Conservation (phyloP, 2,113 vertebrate genomes). For the Pituophis catenifer region DNA sequence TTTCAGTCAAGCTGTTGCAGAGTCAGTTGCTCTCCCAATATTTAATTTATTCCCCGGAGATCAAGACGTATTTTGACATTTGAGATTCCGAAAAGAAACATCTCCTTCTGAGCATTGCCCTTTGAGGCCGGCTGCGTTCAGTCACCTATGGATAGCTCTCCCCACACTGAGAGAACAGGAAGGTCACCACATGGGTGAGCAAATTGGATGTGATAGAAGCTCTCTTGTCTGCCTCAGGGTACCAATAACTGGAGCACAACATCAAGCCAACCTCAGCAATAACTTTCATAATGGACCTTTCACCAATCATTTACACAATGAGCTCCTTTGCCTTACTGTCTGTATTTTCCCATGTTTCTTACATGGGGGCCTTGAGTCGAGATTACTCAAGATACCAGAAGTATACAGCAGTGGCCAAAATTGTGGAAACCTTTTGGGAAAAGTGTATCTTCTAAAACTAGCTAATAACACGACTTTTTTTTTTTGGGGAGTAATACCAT, state of each 20-base stretch:
- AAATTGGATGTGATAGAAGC: constrained; percentile 32
- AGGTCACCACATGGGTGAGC: constrained; percentile 3
- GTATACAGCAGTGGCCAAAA: too few species aligned
- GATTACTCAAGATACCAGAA: background rate
- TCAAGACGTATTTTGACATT: rapidly evolving
- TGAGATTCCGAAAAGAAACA: background rate
- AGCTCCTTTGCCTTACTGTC: background rate
- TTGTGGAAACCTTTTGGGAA: too few species aligned
- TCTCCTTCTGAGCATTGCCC: background rate
- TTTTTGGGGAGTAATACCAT: too few species aligned
- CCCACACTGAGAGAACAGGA: background rate
- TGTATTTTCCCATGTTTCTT: background rate
- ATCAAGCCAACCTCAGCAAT: background rate
- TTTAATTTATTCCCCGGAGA: background rate
- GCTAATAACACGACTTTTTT: too few species aligned
- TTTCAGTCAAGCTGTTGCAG: background rate
- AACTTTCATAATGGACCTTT: constrained; percentile 8
- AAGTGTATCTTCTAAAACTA: too few species aligned
- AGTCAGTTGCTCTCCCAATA: background rate
- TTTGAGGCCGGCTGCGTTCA: background rate
- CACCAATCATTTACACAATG: background rate
- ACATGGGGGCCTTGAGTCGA: background rate
- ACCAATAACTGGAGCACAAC: constrained; percentile 8
- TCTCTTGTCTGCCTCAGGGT: constrained; percentile 2
- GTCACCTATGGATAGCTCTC: background rate